Evolutionary conservation across 2,797 vertebrate species (phyloP), one percentile per base, ranked within the genome.

Genomic region (Sebastes kiyomatsui): DNA sequence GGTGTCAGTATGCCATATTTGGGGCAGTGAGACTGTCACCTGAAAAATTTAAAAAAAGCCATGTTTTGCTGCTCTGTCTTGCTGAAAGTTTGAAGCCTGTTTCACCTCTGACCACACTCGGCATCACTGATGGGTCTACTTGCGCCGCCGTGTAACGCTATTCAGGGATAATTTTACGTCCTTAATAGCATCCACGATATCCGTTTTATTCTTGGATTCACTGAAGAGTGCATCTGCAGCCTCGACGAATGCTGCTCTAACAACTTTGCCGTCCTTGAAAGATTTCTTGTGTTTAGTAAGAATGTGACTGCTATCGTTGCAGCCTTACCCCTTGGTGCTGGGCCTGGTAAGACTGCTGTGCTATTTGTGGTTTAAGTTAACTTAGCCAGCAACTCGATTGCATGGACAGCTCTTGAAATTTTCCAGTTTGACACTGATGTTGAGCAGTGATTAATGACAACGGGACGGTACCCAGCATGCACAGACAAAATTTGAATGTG

Each of bases 211-310:
- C 27, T 30, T 32, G 14, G 18, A 30, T 30, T 28, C 18, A 18
- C 28, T 20, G 28, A 60, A 12, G 28, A 58, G 16, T 11, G 58
- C 8, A 46, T 46, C 42, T 0, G 42, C 42, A 18, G 42, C 42
- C 42, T 0, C 7, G 16, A 18, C 16, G 1, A 46, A 46, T 46
- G 42, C 42, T 0, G 16, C 42, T 46, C 6, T 46, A 18, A 46
- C 42, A 46, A 46, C 42, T 46, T 46, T 46, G 42, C 42, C 7
- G 16, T 46, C 42, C 42, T 46, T 46, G 0, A 46, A 46, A 18
- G 16, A 46, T 46, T 18, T 46, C 16, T 46, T 46, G 16, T 18
- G 16, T 46, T 46, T 46, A 7, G 16, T 0, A 7, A 46, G 42
- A 46, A 46, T 46, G 42, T 46, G 42, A 7, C 42, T 18, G 42